A percentile compares a stretch with the other conserved stretches of the same genome.
These are phyloP conservation scores for Drosophila kepulauana DNA, from an alignment of 1,140 invertebrate genomes.

Conservation along the genomic window DNA sequence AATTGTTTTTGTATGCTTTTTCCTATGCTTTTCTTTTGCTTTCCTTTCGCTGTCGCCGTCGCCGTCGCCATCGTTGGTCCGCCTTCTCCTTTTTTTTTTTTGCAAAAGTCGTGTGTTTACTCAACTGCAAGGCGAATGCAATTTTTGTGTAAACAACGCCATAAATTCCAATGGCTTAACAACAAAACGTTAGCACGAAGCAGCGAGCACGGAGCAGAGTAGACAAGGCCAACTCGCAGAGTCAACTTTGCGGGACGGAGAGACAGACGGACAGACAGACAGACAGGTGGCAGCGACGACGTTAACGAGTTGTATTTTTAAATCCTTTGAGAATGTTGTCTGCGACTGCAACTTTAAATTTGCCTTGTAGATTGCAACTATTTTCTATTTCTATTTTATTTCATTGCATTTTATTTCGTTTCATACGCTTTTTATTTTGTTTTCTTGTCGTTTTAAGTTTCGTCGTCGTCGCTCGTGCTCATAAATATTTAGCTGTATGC, in stretches of 20 bases:
- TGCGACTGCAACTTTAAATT: conserved; percentile 26
- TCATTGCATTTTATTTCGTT: background rate
- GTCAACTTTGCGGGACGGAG: conserved; percentile 22
- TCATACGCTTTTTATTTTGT: background rate
- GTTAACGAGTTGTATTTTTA: conserved; percentile 45
- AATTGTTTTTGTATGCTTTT: conserved; percentile 33
- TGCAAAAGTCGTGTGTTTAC: conserved; percentile 61
- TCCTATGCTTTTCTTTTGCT: conserved; percentile 3
- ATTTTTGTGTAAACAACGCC: conserved; percentile 83
- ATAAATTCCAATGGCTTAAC: conserved; percentile 82
- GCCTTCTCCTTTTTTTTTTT: background rate
- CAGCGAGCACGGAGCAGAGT: conserved; percentile 24
- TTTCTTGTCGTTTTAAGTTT: no score
- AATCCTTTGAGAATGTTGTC: conserved; percentile 8
- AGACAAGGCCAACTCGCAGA: conserved; percentile 65
- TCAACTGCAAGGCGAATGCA: conserved; percentile 81
- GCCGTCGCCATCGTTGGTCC: background rate
- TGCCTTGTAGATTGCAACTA: conserved; percentile 50
- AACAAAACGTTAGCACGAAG: conserved; percentile 66
- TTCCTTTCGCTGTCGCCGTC: conserved; percentile 13
- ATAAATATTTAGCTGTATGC: conserved; percentile 39
- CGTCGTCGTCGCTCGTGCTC: background rate
- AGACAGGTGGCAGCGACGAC: conserved; percentile 3
- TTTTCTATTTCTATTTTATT: conserved; percentile 10
- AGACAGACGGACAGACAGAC: background rate